Conservation (phyloP, 2,888 invertebrate genomes). For the Spilosoma lubricipeda region DNA sequence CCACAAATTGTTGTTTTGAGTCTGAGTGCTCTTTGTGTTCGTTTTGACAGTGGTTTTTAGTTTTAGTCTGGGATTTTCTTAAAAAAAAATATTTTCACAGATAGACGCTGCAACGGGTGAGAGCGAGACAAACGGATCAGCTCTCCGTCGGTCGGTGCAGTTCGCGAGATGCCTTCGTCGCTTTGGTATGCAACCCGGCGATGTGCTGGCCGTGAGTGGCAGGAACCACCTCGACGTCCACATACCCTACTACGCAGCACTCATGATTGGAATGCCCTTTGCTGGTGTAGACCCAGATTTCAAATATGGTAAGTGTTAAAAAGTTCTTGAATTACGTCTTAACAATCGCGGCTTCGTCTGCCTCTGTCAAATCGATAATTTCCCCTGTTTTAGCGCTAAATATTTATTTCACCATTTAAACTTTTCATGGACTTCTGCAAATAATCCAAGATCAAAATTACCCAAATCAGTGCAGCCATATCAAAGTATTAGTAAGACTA, state of each 20-base stretch:
- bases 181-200: slow-evolving; percentile 65
- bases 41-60: too few relatives aligned
- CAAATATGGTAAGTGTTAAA: slow-evolving; percentile 63
- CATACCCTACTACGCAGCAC: slow-evolving; percentile 71
- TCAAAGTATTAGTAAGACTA: too few relatives aligned
- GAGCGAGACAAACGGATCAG: slow-evolving; percentile 66
- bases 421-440: too few relatives aligned
- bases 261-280: slow-evolving; percentile 68
- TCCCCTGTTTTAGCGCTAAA: too few relatives aligned
- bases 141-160: slow-evolving; percentile 61
- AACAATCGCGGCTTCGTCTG: not conserved
- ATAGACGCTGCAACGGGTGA: slow-evolving; percentile 74
- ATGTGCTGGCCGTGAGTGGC: slow-evolving; percentile 69
- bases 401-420: too few relatives aligned
- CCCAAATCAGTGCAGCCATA: too few relatives aligned
- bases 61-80: too few relatives aligned
- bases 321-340: too few relatives aligned
- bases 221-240: slow-evolving; percentile 71
- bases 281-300: slow-evolving; percentile 70
- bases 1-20: too few relatives aligned
- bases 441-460: too few relatives aligned
- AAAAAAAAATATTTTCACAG: slow-evolving; percentile 51
- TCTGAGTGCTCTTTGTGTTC: too few relatives aligned
- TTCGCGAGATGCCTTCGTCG: slow-evolving; percentile 64
- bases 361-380: too few relatives aligned